phyloP scores from a whole-genome alignment of 2,113 vertebrate species.

The Malaclemys terrapin region DNA sequence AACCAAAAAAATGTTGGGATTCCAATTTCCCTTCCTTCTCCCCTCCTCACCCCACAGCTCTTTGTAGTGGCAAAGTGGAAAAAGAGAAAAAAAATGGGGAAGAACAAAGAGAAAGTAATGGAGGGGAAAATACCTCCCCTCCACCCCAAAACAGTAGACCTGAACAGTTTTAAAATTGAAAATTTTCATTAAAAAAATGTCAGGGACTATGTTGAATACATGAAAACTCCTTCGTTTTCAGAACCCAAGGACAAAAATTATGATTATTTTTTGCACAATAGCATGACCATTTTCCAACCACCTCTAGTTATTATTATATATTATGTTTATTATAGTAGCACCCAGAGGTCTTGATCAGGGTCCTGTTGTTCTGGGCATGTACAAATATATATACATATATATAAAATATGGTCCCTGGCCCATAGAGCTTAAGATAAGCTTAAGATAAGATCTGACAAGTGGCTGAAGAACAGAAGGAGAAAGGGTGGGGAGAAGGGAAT shows the following conservation, averaged over 20 bases:
- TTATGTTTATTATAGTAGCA: constrained; percentile 53
- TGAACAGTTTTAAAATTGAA: not conserved
- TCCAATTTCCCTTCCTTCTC: not conserved
- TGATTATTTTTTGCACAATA: constrained; percentile 39
- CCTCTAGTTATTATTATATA: constrained; percentile 64
- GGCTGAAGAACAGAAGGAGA: not conserved
- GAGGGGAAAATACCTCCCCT: not conserved
- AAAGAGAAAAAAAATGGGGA: not conserved
- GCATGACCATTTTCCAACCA: constrained; percentile 63
- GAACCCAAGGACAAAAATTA: constrained; percentile 44
- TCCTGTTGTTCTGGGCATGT: constrained; percentile 50
- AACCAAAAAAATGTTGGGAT: not conserved
- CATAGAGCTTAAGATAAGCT: not conserved
- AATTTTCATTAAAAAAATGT: not conserved
- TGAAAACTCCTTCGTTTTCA: not conserved
- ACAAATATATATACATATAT: constrained; percentile 52
- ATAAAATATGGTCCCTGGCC: constrained; percentile 50
- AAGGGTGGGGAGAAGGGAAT: not conserved
- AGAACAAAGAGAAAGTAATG: not conserved
- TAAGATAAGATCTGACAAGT: constrained; percentile 1
- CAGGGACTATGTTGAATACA: constrained; percentile 13
- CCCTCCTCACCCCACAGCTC: not conserved
- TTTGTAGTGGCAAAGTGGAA: not conserved
- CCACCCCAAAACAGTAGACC: not conserved
- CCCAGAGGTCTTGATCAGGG: constrained; percentile 38